Base-by-base conservation (phyloP, 2,888 invertebrate species). In the Epinotia nisella region DNA sequence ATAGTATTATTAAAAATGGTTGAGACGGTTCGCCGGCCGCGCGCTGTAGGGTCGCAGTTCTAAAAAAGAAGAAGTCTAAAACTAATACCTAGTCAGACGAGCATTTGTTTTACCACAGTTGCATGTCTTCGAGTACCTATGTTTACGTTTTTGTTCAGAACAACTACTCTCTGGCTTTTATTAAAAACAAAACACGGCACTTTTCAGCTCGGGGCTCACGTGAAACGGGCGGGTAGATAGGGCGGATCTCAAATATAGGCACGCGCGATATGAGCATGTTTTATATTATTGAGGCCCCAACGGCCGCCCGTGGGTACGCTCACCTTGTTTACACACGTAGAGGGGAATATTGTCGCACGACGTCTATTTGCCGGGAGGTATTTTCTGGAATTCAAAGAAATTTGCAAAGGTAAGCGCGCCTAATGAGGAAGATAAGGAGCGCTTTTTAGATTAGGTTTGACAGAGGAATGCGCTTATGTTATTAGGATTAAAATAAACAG, bases 281-380 rank as follows among this genome's bases (percentile, higher is more conserved):
- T 91, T 91, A 91, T 92, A 92, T 92, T 92, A 92, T 92, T 92
- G 90, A 90, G 85, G 87, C 83, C 82, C 83, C 84, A 83, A 80
- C 83, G 81, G 85, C 81, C 82, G 81, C 78, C 80, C 77, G 75
- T 78, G 77, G 80, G 78, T 78, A 80, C 76, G 83, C 83, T 88
- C 88, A 87, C 90, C 90, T 89, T 92, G 90, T 90, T 90, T 90
- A 90, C 89, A 84, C 82, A 78, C 79, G 80, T 76, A 79, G 9
- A 35, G 29, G 75, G 77, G 79, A 77, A 81, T 83, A 85, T 82
- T 83, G 82, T 78, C 77, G 72, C 74, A 75, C 74, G 59, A 75
- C 73, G 53, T 66, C 35, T 67, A 75, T 64, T 64, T 66, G 53
- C 67, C 51, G 56, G 45, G 65, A 41, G 64, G 68, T 70, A 74